A percentile compares a stretch with the other conserved stretches of the same genome.
phyloP scores from a whole-genome alignment of 2,113 vertebrate species.

The Apodemus speciosus region DNA sequence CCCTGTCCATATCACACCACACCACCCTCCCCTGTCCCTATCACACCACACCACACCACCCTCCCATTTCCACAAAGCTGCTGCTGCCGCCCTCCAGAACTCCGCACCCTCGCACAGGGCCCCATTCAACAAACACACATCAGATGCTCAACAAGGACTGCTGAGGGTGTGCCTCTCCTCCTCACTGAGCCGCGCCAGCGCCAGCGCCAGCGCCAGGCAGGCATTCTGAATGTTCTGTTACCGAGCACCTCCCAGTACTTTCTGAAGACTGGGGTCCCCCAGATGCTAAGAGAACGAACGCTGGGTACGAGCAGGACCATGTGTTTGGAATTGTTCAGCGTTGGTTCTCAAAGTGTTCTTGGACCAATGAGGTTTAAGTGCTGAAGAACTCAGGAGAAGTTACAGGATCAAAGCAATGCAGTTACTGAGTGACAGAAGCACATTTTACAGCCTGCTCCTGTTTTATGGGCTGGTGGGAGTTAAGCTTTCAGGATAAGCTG shows the following conservation, averaged over 20 bases:
- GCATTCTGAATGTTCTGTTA: neutral
- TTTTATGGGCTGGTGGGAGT: neutral
- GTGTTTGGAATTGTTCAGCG: neutral
- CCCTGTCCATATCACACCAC: neutral
- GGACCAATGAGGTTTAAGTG: neutral
- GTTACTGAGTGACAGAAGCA: neutral
- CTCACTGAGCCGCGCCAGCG: neutral
- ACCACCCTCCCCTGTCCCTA: neutral
- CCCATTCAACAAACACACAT: neutral
- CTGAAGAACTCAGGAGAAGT: neutral
- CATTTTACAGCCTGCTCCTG: neutral
- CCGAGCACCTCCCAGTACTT: neutral
- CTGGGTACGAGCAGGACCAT: neutral
- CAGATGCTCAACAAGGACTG: constrained; percentile 33
- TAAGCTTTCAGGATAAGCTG: neutral
- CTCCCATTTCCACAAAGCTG: neutral
- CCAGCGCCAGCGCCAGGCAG: neutral
- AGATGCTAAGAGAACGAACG: neutral
- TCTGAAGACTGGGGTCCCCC: neutral
- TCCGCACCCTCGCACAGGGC: neutral
- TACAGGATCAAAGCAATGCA: neutral
- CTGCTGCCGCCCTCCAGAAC: neutral
- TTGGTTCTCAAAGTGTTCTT: neutral
- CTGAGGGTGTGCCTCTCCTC: neutral
- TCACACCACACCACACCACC: neutral